Percentiles rank a stretch among this genome's conserved stretches.
Evolutionary conservation across 2,797 vertebrate genomes (phyloP).

Genomic region (Leptatherina wallacei): DNA sequence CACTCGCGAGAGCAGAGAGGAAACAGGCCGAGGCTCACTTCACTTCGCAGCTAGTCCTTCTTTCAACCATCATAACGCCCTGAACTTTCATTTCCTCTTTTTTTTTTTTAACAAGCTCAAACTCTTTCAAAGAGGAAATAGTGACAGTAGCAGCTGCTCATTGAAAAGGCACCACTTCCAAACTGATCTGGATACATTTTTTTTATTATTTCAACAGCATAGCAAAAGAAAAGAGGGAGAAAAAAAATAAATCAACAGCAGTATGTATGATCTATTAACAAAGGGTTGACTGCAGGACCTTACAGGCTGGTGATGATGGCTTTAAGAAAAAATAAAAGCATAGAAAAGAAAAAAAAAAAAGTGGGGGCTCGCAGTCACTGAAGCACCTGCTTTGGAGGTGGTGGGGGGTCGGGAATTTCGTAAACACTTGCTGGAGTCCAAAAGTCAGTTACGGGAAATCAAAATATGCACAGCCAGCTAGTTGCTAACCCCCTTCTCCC

Average conservation of each 20-base stretch:
- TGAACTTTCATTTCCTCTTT: conserved; percentile 65
- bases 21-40: conserved; percentile 55
- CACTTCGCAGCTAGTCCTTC: conserved; percentile 35
- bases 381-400: conserved; percentile 62
- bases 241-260: conserved; percentile 49
- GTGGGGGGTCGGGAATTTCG: conserved; percentile 36
- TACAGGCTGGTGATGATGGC: conserved; percentile 47
- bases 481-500: conserved; percentile 23
- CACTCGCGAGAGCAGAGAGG: conserved; percentile 50
- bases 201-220: conserved; percentile 84
- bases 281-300: conserved; percentile 49
- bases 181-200: conserved; percentile 77
- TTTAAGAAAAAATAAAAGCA: conserved; percentile 12
- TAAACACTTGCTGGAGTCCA: conserved; percentile 74
- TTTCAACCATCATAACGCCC: conserved; percentile 37
- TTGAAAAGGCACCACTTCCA: conserved; percentile 72
- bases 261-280: conserved; percentile 58
- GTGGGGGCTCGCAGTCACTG: conserved; percentile 37
- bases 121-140: conserved; percentile 31
- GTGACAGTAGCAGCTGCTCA: conserved; percentile 9
- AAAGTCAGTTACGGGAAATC: conserved; percentile 71
- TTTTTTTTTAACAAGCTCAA: neutral
- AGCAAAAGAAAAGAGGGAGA: conserved; percentile 64
- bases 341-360: neutral
- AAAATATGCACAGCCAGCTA: conserved; percentile 64